Evolutionary conservation across 2,797 vertebrate genomes (phyloP).

Genomic region (Allobates femoralis): DNA sequence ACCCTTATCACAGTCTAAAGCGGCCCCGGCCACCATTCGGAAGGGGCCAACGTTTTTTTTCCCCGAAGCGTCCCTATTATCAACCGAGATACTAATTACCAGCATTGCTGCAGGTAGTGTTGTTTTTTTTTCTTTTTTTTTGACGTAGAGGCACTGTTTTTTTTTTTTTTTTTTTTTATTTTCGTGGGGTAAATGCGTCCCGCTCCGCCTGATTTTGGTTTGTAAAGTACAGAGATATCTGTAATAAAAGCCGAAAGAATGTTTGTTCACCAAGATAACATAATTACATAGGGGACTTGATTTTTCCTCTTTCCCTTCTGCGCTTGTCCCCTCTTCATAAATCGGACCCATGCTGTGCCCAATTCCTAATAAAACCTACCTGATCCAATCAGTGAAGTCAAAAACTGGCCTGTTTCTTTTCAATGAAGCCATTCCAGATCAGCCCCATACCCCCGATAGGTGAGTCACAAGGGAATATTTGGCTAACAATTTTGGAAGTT

Average conservation of each 20-base stretch:
- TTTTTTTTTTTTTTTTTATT: neutral
- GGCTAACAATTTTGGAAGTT: constrained; percentile 20
- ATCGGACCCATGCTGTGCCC: neutral
- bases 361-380: constrained; percentile 17
- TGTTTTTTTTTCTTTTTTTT: neutral
- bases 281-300: constrained; percentile 3
- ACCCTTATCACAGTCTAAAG: constrained; percentile 82
- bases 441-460: constrained; percentile 36
- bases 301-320: neutral
- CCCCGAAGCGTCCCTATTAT: constrained; percentile 91
- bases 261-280: constrained; percentile 17
- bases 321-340: neutral
- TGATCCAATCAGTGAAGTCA: constrained; percentile 18
- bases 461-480: constrained; percentile 20
- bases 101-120: neutral
- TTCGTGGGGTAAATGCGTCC: constrained; percentile 6
- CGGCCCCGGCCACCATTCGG: constrained; percentile 81
- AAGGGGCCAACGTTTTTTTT: constrained; percentile 82
- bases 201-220: constrained; percentile 18
- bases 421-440: constrained; percentile 23
- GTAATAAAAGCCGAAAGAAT: neutral
- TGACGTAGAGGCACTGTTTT: constrained; percentile 20
- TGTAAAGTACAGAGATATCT: constrained; percentile 15
- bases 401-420: constrained; percentile 46
- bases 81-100: constrained; percentile 91